Percentiles rank a stretch among this genome's conserved stretches.
Conservation (phyloP, 2,888 invertebrate genomes). For the Nomada fucata region DNA sequence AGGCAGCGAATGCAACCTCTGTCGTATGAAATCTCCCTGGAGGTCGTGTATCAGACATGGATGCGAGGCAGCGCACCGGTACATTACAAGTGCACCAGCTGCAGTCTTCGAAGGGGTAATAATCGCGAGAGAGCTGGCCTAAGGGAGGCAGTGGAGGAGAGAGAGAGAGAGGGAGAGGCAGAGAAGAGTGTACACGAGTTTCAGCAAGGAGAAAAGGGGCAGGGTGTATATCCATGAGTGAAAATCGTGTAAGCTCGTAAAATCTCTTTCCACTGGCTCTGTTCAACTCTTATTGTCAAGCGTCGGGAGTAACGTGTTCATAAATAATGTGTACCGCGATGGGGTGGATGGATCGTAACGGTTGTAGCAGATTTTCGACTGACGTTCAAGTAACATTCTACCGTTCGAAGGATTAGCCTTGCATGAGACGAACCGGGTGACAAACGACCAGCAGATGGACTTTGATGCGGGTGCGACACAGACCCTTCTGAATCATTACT, state of each 20-base stretch:
- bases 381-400: constrained; percentile 27
- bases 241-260: constrained; percentile 5
- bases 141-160: background rate
- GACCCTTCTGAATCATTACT: constrained; percentile 31
- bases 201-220: background rate
- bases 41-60: constrained; percentile 59
- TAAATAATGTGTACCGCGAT: constrained; percentile 38
- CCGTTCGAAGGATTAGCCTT: constrained; percentile 21
- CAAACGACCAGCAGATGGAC: constrained; percentile 21
- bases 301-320: constrained; percentile 14
- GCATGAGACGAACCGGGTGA: background rate
- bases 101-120: constrained; percentile 51
- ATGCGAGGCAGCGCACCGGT: constrained; percentile 43
- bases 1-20: constrained; percentile 57
- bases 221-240: background rate
- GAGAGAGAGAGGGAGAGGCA: background rate
- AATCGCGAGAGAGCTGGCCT: constrained; percentile 37
- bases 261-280: too few species aligned
- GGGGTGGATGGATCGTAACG: constrained; percentile 19
- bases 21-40: constrained; percentile 63
- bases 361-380: constrained; percentile 19
- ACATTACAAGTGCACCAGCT: constrained; percentile 45
- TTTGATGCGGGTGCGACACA: constrained; percentile 26
- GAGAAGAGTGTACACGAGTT: background rate
- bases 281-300: constrained; percentile 15